Evolutionary conservation across 2,888 invertebrate species (phyloP).

Genomic region (Orthosia gothica): DNA sequence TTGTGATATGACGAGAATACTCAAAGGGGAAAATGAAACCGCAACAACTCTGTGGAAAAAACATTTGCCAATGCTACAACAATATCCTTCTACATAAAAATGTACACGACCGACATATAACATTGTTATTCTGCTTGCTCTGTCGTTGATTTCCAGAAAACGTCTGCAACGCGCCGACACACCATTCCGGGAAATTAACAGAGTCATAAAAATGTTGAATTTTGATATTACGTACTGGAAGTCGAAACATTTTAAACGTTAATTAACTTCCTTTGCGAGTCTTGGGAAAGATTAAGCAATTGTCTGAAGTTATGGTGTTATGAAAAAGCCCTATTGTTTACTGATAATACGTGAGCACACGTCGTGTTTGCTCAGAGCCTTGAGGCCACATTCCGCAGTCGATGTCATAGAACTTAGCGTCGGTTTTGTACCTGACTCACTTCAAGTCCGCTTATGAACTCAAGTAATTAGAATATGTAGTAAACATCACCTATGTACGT

Average conservation of each 20-base stretch:
- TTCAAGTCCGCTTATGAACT: conserved; percentile 56
- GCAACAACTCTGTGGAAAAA: conserved; percentile 22
- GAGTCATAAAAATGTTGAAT: conserved; percentile 32
- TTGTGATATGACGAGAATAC: conserved; percentile 9
- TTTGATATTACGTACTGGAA: conserved; percentile 29
- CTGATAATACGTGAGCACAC: conserved; percentile 79
- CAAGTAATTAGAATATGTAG: conserved; percentile 69
- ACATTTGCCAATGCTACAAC: background rate
- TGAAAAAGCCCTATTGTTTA: conserved; percentile 78
- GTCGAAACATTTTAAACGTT: conserved; percentile 41
- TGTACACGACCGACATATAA: conserved; percentile 27
- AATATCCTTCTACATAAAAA: conserved; percentile 28
- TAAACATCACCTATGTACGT: conserved; percentile 68
- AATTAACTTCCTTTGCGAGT: conserved; percentile 43
- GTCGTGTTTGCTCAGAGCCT: conserved; percentile 79
- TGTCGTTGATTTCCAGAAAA: conserved; percentile 51
- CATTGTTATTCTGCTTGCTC: conserved; percentile 36
- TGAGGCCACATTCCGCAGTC: conserved; percentile 86
- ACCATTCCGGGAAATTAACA: conserved; percentile 57
- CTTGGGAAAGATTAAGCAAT: conserved; percentile 62
- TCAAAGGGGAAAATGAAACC: conserved; percentile 26
- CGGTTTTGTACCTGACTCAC: conserved; percentile 68
- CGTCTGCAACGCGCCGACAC: conserved; percentile 37
- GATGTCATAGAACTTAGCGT: conserved; percentile 87
- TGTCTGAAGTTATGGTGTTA: conserved; percentile 61